Evolutionary conservation across 64 coral and sea anemone species (phyloP), one percentile per base, ranked within the genome.

Genomic region (Montipora foliosa): DNA sequence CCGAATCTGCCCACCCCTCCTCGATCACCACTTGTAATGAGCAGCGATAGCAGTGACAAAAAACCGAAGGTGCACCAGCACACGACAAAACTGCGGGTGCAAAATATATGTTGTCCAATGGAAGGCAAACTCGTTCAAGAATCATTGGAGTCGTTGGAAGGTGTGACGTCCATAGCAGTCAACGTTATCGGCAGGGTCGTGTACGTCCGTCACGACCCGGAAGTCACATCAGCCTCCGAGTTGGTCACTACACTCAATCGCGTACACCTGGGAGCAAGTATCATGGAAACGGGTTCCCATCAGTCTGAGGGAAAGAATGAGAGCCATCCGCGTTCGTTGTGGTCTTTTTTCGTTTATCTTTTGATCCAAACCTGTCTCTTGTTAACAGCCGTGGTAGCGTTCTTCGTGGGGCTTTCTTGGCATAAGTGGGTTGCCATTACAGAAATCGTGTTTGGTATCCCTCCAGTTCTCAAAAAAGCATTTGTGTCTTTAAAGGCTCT

Each of bases 81-180:
- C 19, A 99, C 98, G 12, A 99, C 98, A 6, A 99, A 99, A 77
- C 82, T 99, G 77, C 89, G 98, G 75, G 95, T 99, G 1, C 98
- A 99, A 47, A 99, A 99, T n/a, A 96, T 99, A 21, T 99, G 98
- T 19, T 99, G 98, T 49, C 57, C 88, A 49, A 96, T 96, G 95
- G 98, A 99, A 87, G 76, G 84, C 22, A 72, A 90, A 24, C 79
- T 99, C 14, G 98, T 99, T 20, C 79, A 92, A 53, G 98, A 99
- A 47, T 88, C 84, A 55, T 61, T 99, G 45, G 83, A 86, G 8
- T 84, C 95, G 44, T 70, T 98, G 60, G 47, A 98, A 46, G 94
- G 96, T 47, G 94, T 98, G 59, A 60, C 50, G 45, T 90, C 79
- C 29, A 94, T 98, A 10, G 87, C 93, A 71, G 95, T 99, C 25